These are phyloP conservation scores for Tiliacea citrago DNA, from an alignment of 2,888 invertebrate genomes.

Conservation along the genomic window DNA sequence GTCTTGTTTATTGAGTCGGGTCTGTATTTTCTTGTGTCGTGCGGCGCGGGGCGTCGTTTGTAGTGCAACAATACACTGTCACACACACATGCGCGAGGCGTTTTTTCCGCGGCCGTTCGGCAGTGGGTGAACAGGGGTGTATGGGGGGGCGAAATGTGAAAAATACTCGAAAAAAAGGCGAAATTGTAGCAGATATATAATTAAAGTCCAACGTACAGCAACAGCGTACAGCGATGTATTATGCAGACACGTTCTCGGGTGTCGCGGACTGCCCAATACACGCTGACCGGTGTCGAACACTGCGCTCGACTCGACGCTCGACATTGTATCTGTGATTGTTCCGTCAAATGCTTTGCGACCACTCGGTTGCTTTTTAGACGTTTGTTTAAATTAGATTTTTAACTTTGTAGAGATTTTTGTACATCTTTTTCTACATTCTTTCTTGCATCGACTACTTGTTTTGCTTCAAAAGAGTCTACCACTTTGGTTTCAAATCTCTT, in stretches of 20 bases:
- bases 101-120: conserved; percentile 87
- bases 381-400: conserved; percentile 14
- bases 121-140: conserved; percentile 81
- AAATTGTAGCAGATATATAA: conserved; percentile 91
- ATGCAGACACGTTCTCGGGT: conserved; percentile 86
- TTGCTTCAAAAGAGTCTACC: not conserved
- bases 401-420: not conserved
- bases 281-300: conserved; percentile 65
- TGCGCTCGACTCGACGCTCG: conserved; percentile 45
- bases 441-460: not conserved
- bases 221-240: conserved; percentile 88
- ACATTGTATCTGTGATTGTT: conserved; percentile 54
- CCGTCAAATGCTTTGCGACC: conserved; percentile 38
- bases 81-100: conserved; percentile 79
- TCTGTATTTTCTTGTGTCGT: conserved; percentile 43
- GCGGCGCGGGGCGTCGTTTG: conserved; percentile 51
- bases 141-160: conserved; percentile 89
- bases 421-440: not conserved
- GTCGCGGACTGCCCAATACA: conserved; percentile 78
- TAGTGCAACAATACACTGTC: conserved; percentile 71
- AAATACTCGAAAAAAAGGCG: conserved; percentile 91
- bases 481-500: not conserved
- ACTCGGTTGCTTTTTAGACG: conserved; percentile 23
- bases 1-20: conserved; percentile 56
- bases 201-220: conserved; percentile 89